Base-by-base conservation (phyloP, 2,797 vertebrate genomes). In the Thripadectes ignobilis region DNA sequence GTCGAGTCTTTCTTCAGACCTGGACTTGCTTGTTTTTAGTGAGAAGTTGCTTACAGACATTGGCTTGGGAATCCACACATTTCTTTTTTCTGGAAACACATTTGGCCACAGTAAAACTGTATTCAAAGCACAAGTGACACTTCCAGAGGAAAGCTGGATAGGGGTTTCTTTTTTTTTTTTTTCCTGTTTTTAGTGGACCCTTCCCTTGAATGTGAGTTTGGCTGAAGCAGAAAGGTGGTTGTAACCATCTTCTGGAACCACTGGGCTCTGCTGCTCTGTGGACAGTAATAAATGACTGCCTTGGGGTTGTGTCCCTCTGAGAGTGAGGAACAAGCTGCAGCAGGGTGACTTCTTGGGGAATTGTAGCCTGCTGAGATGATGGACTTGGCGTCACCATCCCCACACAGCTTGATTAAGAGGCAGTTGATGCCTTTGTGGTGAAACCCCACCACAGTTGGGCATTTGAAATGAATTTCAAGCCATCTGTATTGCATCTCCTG, bases 401-500 rank as follows among this genome's bases (percentile, higher is more conserved):
- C 11, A 1, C 20, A 21, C 18, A 21, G 69, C 49, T 84, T 61
- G 61, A 14, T 58, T n/a, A 20, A n/a, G 34, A 54, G 38, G 52
- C 16, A 27, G 2, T 43, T 63, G 49, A 14, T 58, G 58, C 15
- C 23, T 92, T 52, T 69, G 46, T 71, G 87, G 39, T 68, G 90
- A 34, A 84, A 91, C 30, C 23, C 26, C 62, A 4, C 22, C n/a
- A 6, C 58, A 45, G 55, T 15, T 52, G 81, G 46, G 46, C 68
- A 12, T 71, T 91, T 49, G 43, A 14, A 9, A 21, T 41, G 62
- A 14, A 83, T 94, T 76, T 45, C 7, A 18, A 71, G 52, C 39
- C 90, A 79, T 92, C 92, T 94, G 86, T 41, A 15, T 69, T 30
- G 34, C 89, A 87, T 85, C 45, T 65, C 7, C 52, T 79, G 29